phyloP scores from a whole-genome alignment of 1,140 invertebrate genomes.

The Pararge aegeria region DNA sequence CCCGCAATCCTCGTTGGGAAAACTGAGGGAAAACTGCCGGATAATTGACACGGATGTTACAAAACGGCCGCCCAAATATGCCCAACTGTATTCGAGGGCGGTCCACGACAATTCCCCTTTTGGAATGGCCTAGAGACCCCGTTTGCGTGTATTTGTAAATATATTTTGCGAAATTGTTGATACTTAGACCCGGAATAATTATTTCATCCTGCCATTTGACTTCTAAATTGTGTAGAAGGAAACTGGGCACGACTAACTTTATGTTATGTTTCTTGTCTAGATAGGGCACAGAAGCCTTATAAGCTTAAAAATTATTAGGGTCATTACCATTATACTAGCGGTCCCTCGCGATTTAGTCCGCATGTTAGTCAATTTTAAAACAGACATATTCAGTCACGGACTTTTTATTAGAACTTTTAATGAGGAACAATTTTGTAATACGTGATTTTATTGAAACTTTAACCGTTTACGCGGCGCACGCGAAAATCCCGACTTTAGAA shows the following conservation, averaged over 20 bases:
- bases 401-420: too few relatives aligned
- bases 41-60: constrained; percentile 8
- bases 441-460: too few relatives aligned
- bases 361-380: too few relatives aligned
- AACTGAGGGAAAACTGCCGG: constrained; percentile 1
- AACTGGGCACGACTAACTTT: background rate
- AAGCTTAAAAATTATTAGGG: too few relatives aligned
- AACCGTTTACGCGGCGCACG: too few relatives aligned
- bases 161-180: background rate
- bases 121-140: background rate
- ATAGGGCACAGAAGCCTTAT: too few relatives aligned
- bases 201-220: background rate
- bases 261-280: background rate
- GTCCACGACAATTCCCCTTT: background rate
- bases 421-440: too few relatives aligned
- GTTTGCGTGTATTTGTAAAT: background rate
- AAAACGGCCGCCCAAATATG: constrained; percentile 3
- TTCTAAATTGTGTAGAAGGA: background rate
- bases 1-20: background rate
- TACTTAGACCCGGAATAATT: constrained; percentile 1
- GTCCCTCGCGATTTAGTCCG: too few relatives aligned
- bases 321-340: too few relatives aligned
- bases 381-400: too few relatives aligned
- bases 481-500: too few relatives aligned
- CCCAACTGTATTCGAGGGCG: constrained; percentile 1